These are phyloP conservation scores for Drymonia ruficornis DNA, from an alignment of 2,888 invertebrate species.

Conservation along the genomic window DNA sequence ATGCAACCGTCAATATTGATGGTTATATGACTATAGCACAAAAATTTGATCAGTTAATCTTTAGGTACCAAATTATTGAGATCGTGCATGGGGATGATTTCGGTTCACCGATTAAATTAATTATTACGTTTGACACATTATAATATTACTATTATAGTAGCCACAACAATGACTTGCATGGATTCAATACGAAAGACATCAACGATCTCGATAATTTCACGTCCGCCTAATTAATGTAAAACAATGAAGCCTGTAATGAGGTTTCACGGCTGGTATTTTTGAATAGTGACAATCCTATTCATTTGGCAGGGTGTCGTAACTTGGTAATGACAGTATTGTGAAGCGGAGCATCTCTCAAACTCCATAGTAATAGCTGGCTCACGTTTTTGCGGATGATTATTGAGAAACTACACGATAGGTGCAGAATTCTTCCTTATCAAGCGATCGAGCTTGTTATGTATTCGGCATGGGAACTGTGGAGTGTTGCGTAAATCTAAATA, in stretches of 20 bases:
- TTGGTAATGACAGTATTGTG: constrained; percentile 73
- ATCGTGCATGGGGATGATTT: background rate
- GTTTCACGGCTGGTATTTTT: constrained; percentile 37
- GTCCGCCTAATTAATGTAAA: constrained; percentile 17
- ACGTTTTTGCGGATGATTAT: constrained; percentile 79
- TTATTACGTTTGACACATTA: background rate
- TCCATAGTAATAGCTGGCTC: constrained; percentile 67
- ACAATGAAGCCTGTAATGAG: constrained; percentile 27
- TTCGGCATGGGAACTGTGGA: constrained; percentile 77
- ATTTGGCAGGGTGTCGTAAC: constrained; percentile 59
- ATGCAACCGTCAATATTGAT: background rate
- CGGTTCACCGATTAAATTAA: background rate
- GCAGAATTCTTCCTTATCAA: constrained; percentile 69
- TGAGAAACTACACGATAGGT: constrained; percentile 69
- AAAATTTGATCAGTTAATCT: no score
- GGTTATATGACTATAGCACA: background rate
- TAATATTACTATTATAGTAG: background rate
- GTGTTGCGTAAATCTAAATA: constrained; percentile 59
- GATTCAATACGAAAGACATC: constrained; percentile 5
- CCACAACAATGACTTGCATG: background rate
- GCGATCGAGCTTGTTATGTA: constrained; percentile 72
- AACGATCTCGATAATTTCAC: constrained; percentile 1
- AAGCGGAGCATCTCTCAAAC: constrained; percentile 63
- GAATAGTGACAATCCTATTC: constrained; percentile 43
- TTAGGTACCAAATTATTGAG: no score